These are phyloP conservation scores for Pentamera pediparva DNA, from an alignment of 53 echinoderm and acorn worm genomes.

Conservation along the genomic window DNA sequence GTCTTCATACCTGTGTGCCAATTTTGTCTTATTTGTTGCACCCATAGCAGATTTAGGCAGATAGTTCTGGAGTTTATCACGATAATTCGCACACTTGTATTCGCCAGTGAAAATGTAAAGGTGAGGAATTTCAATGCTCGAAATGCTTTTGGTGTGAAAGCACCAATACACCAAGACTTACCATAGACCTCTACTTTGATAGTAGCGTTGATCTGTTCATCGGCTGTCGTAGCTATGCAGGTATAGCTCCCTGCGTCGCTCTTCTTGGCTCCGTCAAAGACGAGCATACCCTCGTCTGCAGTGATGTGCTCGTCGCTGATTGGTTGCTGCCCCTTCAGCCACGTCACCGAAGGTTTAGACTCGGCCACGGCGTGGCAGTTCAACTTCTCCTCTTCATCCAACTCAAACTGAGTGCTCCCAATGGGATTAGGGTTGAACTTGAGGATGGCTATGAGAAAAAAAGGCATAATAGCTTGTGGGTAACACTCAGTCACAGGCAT, in stretches of 20 bases:
- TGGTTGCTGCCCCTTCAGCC: slow-evolving; percentile 48
- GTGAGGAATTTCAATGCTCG: no score
- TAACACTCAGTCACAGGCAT: no score
- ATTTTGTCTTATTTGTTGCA: no score
- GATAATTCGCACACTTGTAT: no score
- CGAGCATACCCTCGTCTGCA: slow-evolving; percentile 46
- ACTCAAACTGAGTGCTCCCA: slow-evolving; percentile 45
- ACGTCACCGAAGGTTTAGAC: slow-evolving; percentile 40
- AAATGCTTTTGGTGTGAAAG: no score
- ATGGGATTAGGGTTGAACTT: slow-evolving; percentile 68
- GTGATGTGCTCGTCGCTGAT: slow-evolving; percentile 46
- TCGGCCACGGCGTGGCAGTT: slow-evolving; percentile 68
- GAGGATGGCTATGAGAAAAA: slow-evolving; percentile 48
- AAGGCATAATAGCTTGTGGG: neutral
- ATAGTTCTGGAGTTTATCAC: no score
- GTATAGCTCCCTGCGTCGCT: slow-evolving; percentile 71
- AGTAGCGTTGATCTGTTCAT: slow-evolving; percentile 60
- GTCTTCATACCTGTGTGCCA: no score
- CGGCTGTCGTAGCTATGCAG: slow-evolving; percentile 59
- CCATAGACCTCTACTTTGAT: slow-evolving; percentile 68
- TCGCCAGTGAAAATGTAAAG: no score
- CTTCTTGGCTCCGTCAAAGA: slow-evolving; percentile 60
- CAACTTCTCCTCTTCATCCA: slow-evolving; percentile 46
- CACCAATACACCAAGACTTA: no score
- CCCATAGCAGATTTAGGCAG: no score